phyloP scores from a whole-genome alignment of 2,888 invertebrate species.

The Unio delphinus region DNA sequence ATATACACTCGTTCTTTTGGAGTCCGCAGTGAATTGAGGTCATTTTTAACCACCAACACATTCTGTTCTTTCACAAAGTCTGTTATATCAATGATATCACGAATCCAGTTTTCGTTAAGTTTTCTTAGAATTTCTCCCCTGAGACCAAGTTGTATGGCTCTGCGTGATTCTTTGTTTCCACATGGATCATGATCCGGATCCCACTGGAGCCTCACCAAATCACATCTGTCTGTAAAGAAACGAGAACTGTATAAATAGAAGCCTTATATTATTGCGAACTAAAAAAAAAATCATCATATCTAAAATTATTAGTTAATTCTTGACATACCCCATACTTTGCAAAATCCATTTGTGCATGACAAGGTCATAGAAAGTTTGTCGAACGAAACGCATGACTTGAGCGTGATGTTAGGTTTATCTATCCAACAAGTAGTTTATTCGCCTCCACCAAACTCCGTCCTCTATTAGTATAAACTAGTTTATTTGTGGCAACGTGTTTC shows the following conservation, averaged over 20 bases:
- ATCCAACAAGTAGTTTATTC: too few relatives aligned
- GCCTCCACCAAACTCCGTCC: too few relatives aligned
- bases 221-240: conserved; percentile 8
- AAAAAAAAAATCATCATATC: too few relatives aligned
- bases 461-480: too few relatives aligned
- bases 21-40: conserved; percentile 26
- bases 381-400: too few relatives aligned
- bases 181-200: conserved; percentile 60
- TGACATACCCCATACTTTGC: too few relatives aligned
- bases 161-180: conserved; percentile 33
- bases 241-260: conserved; percentile 5
- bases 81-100: conserved; percentile 54
- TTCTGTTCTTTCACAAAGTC: conserved; percentile 51
- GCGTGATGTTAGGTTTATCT: too few relatives aligned
- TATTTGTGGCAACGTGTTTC: too few relatives aligned
- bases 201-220: conserved; percentile 53
- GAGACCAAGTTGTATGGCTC: conserved; percentile 61
- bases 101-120: conserved; percentile 46
- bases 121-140: conserved; percentile 42
- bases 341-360: too few relatives aligned
- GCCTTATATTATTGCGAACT: neutral
- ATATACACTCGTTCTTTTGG: conserved; percentile 40
- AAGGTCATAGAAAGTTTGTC: too few relatives aligned
- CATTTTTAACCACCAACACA: conserved; percentile 16
- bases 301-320: too few relatives aligned